Percentiles rank a stretch among this genome's conserved stretches.
phyloP scores from a whole-genome alignment of 2,797 vertebrate genomes.

The Melanotaenia boesemani region DNA sequence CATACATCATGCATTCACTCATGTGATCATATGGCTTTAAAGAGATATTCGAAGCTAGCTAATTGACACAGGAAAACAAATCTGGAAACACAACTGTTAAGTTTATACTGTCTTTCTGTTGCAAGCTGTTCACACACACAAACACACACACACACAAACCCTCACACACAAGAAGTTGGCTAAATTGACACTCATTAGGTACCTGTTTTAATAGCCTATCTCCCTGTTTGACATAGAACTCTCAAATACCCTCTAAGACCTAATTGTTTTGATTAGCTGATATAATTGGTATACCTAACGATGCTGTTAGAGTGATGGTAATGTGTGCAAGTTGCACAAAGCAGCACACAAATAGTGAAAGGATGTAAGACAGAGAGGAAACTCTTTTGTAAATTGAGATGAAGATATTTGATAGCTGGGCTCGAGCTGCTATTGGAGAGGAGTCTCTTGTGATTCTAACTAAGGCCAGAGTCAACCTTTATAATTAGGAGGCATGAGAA shows the following conservation, averaged over 20 bases:
- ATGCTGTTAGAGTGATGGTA: constrained; percentile 59
- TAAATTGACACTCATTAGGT: constrained; percentile 75
- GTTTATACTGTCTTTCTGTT: constrained; percentile 29
- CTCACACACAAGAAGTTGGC: constrained; percentile 29
- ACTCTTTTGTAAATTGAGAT: constrained; percentile 68
- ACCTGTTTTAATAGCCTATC: constrained; percentile 77
- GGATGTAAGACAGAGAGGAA: constrained; percentile 28
- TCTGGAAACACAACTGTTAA: constrained; percentile 23
- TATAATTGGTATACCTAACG: constrained; percentile 77
- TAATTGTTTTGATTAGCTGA: constrained; percentile 83
- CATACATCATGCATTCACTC: not conserved
- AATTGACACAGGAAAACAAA: constrained; percentile 16
- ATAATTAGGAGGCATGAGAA: constrained; percentile 78
- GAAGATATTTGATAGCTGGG: constrained; percentile 62
- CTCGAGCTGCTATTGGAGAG: constrained; percentile 67
- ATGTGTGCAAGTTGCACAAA: constrained; percentile 55
- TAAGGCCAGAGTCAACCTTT: constrained; percentile 71
- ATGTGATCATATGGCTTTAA: constrained; percentile 18
- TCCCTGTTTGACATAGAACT: constrained; percentile 67
- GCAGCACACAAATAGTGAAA: constrained; percentile 46
- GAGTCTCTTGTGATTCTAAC: constrained; percentile 55
- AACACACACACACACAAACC: constrained; percentile 16
- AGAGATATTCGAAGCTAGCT: constrained; percentile 31
- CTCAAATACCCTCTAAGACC: constrained; percentile 68
- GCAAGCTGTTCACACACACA: constrained; percentile 1